Conservation (phyloP, 2,888 invertebrate species). For the Cybosia mesomella region DNA sequence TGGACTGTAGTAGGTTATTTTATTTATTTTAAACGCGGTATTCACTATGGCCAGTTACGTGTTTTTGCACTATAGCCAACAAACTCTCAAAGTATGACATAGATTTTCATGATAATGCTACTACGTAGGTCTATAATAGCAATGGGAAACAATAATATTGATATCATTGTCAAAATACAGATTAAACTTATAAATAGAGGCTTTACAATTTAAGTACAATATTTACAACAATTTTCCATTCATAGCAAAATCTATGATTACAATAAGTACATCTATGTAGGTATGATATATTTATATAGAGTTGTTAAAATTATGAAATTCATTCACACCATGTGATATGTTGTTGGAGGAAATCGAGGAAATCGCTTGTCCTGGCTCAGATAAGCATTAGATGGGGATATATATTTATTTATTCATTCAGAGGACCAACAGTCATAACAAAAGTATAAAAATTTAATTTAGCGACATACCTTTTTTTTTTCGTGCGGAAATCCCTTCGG, state of each 20-base stretch:
- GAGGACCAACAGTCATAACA: too few species aligned
- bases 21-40: too few species aligned
- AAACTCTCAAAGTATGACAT: not conserved
- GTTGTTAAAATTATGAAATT: not conserved
- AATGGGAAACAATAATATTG: not conserved
- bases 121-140: slow-evolving; percentile 1
- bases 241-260: slow-evolving; percentile 37
- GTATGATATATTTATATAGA: slow-evolving; percentile 16
- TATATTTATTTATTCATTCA: too few species aligned
- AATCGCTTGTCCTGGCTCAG: too few species aligned
- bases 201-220: slow-evolving; percentile 49
- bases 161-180: not conserved
- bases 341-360: too few species aligned
- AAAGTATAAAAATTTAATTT: too few species aligned
- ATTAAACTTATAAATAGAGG: slow-evolving; percentile 18
- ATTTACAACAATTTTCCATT: slow-evolving; percentile 54
- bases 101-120: not conserved
- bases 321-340: not conserved
- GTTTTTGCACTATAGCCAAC: not conserved
- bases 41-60: not conserved
- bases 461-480: too few species aligned
- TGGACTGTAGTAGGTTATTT: not conserved
- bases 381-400: too few species aligned
- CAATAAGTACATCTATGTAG: slow-evolving; percentile 15
- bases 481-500: too few species aligned